These are phyloP conservation scores for Drosophila lutescens DNA, from an alignment of 2,888 invertebrate genomes.

Conservation along the genomic window DNA sequence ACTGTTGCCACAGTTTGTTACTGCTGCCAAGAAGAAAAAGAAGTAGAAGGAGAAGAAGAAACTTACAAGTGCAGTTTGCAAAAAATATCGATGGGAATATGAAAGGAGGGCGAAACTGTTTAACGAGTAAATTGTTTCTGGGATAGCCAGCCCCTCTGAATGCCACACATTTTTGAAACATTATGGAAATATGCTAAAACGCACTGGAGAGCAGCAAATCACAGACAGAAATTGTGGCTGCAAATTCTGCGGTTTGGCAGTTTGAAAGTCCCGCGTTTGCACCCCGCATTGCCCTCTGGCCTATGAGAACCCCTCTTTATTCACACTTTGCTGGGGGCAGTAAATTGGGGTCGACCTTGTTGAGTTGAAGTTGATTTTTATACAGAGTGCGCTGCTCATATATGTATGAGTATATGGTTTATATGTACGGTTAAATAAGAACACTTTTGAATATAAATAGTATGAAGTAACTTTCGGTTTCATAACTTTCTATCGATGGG, in stretches of 20 bases:
- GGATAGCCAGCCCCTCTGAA: conserved; percentile 19
- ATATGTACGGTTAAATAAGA: background rate
- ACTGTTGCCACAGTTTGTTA: conserved; percentile 66
- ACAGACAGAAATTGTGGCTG: conserved; percentile 27
- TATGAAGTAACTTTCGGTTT: background rate
- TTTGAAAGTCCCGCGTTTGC: conserved; percentile 4
- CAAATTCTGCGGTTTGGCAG: conserved; percentile 26
- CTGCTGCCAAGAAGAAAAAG: conserved; percentile 31
- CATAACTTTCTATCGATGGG: background rate
- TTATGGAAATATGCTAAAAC: conserved; percentile 63
- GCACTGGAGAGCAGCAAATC: conserved; percentile 30
- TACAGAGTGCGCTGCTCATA: background rate
- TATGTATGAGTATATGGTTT: background rate
- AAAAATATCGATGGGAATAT: conserved; percentile 55
- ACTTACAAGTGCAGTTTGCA: conserved; percentile 64
- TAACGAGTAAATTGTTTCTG: conserved; percentile 58
- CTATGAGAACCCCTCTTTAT: conserved; percentile 2
- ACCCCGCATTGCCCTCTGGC: background rate
- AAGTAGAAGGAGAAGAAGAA: conserved; percentile 12
- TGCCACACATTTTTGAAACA: conserved; percentile 43
- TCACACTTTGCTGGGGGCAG: conserved; percentile 19
- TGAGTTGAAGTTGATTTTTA: conserved; percentile 11
- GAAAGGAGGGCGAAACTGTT: conserved; percentile 7
- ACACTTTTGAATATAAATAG: conserved; percentile 4
- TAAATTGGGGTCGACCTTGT: conserved; percentile 24